Evolutionary conservation across 2,888 invertebrate species (phyloP), one percentile per base, ranked within the genome.

Genomic region (Furcula furcula): DNA sequence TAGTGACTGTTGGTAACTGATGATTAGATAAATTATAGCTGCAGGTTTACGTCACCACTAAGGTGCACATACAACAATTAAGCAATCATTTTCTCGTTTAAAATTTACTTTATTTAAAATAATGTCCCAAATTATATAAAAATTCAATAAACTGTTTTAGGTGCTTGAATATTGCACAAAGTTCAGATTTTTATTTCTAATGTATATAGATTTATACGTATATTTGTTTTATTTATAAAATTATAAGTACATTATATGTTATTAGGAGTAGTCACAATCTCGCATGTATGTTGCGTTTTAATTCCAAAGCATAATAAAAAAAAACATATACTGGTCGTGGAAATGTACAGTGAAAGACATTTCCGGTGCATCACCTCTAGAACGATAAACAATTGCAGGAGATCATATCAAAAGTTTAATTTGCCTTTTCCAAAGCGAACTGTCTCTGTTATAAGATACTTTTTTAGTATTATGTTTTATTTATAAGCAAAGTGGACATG

Each of bases 401-500:
- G 6, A 4, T 16, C 6, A 4, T 4, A 16, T 6, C 6, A 16
- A 16, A 4, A 16, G 6, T 16, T 16, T 6, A 16, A 3, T 3
- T 21, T 10, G 9, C 9, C 9, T 3, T 9, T n/a, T 9, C n/a
- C 3, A 2, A 11, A 11, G 11, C 11, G 11, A 22, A 1, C 6
- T 3, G 12, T 7, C 12, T 12, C 12, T 13, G 3, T 12, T 13
- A 2, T 12, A 23, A 10, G 23, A 23, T 23, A 3, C 12, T 7
- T 23, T 23, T 23, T 2, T 22, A 22, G 2, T 23, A 12, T 32
- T n/a, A 9, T 31, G 29, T 51, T 34, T 35, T 31, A 47, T 37
- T 37, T 37, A 15, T 48, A 53, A 48, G 49, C 38, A 39, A 53
- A 43, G n/a, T 39, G 43, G 49, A 48, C 28, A 36, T 12, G 15